A percentile compares a stretch with the other conserved stretches of the same genome.
phyloP scores from a whole-genome alignment of 2,888 invertebrate species.

The Buathra laborator region DNA sequence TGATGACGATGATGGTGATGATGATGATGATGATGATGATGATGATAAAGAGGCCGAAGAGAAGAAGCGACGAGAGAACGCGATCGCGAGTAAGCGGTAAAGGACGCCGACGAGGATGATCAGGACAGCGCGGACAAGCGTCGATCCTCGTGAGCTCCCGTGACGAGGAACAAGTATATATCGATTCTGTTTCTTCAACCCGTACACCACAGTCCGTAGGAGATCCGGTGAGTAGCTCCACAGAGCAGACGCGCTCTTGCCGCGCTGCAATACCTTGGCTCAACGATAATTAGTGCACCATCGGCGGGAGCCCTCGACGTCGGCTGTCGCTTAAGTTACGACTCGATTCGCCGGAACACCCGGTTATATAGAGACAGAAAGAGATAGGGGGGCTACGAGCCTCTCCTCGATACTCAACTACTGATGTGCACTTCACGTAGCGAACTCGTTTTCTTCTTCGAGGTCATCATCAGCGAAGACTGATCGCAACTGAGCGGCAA shows the following conservation, averaged over 20 bases:
- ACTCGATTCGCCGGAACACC: constrained; percentile 69
- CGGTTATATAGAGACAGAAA: constrained; percentile 60
- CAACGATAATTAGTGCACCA: constrained; percentile 73
- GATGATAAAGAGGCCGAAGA: constrained; percentile 44
- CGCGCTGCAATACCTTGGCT: constrained; percentile 37
- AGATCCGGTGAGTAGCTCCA: constrained; percentile 7
- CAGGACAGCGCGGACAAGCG: constrained; percentile 56
- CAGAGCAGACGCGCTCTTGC: constrained; percentile 8
- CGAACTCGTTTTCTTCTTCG: constrained; percentile 52
- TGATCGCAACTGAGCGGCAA: not conserved
- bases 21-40: constrained; percentile 55
- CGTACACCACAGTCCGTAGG: constrained; percentile 12
- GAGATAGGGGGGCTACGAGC: constrained; percentile 16
- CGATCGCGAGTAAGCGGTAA: constrained; percentile 63
- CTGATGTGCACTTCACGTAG: constrained; percentile 40
- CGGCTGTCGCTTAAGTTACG: constrained; percentile 72
- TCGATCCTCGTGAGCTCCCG: constrained; percentile 63
- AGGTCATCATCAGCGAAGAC: constrained; percentile 37
- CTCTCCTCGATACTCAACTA: not conserved
- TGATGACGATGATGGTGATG: constrained; percentile 55
- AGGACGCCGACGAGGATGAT: constrained; percentile 69
- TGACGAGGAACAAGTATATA: constrained; percentile 63
- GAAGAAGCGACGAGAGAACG: constrained; percentile 48
- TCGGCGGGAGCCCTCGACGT: constrained; percentile 67
- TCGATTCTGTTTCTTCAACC: constrained; percentile 62